A percentile compares a stretch with the other conserved stretches of the same genome.
phyloP scores from a whole-genome alignment of 1,140 invertebrate species.

The Bombus superbus region DNA sequence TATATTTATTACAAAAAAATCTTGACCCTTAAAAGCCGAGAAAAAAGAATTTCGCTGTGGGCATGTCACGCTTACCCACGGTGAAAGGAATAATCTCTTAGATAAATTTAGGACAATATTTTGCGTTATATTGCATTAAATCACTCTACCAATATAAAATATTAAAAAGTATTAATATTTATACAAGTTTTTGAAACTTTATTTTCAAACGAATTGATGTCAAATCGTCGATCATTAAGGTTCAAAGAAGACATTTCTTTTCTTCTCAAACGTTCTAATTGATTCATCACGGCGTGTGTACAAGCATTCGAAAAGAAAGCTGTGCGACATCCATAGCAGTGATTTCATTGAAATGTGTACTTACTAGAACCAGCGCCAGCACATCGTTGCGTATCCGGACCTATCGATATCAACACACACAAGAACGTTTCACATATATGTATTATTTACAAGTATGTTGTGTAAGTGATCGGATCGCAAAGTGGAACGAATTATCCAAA shows the following conservation, averaged over 20 bases:
- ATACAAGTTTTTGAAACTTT: too few relatives aligned
- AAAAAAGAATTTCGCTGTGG: too few relatives aligned
- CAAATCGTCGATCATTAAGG: too few relatives aligned
- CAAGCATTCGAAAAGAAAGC: slow-evolving; percentile 49
- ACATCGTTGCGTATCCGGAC: slow-evolving; percentile 84
- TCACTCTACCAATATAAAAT: too few relatives aligned
- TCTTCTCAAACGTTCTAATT: background rate
- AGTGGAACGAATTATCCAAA: slow-evolving; percentile 15
- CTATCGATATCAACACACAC: slow-evolving; percentile 82
- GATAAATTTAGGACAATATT: too few relatives aligned
- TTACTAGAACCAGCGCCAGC: slow-evolving; percentile 84
- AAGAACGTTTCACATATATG: slow-evolving; percentile 81
- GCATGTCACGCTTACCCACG: too few relatives aligned
- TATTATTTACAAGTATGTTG: slow-evolving; percentile 81
- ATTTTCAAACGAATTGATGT: too few relatives aligned
- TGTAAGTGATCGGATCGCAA: slow-evolving; percentile 61
- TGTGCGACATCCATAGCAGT: slow-evolving; percentile 41
- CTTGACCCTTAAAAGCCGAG: too few relatives aligned
- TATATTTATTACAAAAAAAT: background rate
- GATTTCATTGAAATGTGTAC: slow-evolving; percentile 75
- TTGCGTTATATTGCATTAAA: too few relatives aligned
- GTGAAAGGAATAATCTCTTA: too few relatives aligned
- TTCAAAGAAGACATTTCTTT: background rate
- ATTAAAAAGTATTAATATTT: too few relatives aligned
- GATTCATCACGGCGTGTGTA: background rate